These are phyloP conservation scores for Cynocephalus volans DNA, from an alignment of 2,113 vertebrate genomes.

Conservation along the genomic window DNA sequence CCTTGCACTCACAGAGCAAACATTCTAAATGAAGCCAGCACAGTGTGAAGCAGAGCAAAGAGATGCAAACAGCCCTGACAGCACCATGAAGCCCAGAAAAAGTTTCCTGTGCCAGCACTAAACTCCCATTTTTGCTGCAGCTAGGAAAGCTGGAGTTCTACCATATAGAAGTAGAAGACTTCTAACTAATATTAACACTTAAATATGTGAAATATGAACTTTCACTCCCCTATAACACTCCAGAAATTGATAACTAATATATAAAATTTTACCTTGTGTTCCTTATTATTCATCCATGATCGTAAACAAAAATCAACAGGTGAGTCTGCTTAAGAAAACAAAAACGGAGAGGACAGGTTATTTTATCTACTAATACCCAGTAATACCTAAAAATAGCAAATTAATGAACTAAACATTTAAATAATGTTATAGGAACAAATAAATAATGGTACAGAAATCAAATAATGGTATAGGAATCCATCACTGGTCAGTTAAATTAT, in stretches of 20 bases:
- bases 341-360: slow-evolving; percentile 49
- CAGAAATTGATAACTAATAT: slow-evolving; percentile 46
- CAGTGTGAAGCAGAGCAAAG: not conserved
- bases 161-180: not conserved
- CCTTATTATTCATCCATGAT: slow-evolving; percentile 87
- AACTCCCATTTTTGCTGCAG: not conserved
- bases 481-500: not conserved
- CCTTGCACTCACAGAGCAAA: not conserved
- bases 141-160: not conserved
- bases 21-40: not conserved
- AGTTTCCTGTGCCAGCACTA: not conserved
- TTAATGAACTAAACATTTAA: slow-evolving; percentile 2
- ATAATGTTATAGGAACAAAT: too few species aligned
- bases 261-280: slow-evolving; percentile 84
- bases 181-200: not conserved
- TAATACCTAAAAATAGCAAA: slow-evolving; percentile 41
- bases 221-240: not conserved
- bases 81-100: not conserved
- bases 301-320: slow-evolving; percentile 87
- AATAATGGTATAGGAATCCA: not conserved
- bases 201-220: not conserved
- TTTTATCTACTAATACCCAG: slow-evolving; percentile 53
- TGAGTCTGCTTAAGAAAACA: slow-evolving; percentile 88
- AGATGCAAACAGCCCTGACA: not conserved
- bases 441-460: too few species aligned